Evolutionary conservation across 2,888 invertebrate genomes (phyloP).

Genomic region (Lagria hirta): DNA sequence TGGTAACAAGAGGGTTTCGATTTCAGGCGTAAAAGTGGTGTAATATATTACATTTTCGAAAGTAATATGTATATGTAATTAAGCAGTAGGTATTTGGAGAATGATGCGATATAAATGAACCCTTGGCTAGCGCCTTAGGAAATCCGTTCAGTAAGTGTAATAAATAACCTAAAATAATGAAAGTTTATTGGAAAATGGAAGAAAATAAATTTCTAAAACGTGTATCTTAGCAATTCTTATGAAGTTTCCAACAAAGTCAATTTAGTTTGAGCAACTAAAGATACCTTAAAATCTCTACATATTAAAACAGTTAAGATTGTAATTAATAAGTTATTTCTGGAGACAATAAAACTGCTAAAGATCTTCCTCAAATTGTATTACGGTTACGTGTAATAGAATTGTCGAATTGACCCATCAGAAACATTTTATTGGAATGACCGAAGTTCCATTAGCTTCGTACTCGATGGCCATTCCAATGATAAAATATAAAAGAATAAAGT

Average conservation of each 20-base stretch:
- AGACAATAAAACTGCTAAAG: slow-evolving; percentile 36
- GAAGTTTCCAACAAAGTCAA: slow-evolving; percentile 17
- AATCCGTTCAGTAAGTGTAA: slow-evolving; percentile 4
- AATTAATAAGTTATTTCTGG: slow-evolving; percentile 41
- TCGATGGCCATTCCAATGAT: slow-evolving; percentile 21
- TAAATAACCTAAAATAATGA: slow-evolving; percentile 14
- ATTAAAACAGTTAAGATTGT: slow-evolving; percentile 36
- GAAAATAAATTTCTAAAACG: slow-evolving; percentile 5
- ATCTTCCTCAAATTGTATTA: slow-evolving; percentile 39
- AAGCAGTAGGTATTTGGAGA: slow-evolving; percentile 2
- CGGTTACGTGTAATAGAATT: slow-evolving; percentile 40
- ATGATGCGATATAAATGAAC: no score
- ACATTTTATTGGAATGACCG: slow-evolving; percentile 38
- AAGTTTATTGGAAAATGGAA: slow-evolving; percentile 9
- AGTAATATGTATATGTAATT: slow-evolving; percentile 6
- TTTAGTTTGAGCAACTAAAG: slow-evolving; percentile 20
- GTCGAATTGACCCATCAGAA: slow-evolving; percentile 38
- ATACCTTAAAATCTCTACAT: slow-evolving; percentile 26
- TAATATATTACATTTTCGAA: no score
- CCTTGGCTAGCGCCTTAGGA: slow-evolving; percentile 1
- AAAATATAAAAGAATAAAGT: slow-evolving; percentile 24
- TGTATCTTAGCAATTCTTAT: slow-evolving; percentile 15
- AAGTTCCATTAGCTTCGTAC: slow-evolving; percentile 27
- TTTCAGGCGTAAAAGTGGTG: no score
- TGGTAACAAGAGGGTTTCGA: no score